Evolutionary conservation across 64 coral and sea anemone species (phyloP), one percentile per base, ranked within the genome.

Genomic region (Dendrophyllia cribrosa): DNA sequence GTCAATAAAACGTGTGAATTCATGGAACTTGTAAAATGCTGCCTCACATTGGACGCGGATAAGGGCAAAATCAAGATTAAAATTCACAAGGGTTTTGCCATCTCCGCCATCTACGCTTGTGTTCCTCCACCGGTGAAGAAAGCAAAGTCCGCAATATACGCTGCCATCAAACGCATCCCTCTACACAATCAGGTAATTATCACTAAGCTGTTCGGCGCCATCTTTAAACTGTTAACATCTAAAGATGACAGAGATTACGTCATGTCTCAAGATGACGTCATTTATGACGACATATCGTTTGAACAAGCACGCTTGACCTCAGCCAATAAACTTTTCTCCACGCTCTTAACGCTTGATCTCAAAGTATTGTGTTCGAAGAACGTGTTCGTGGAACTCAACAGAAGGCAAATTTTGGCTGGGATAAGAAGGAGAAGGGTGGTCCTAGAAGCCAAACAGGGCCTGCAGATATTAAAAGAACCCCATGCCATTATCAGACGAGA

Each of bases 401-500:
- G 24, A 61, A 56, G 34, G 2, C 12, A 87, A 55, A 34, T 74
- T 2, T 59, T 87, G 21, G 85, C 67, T 58, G 49, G 5, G 3
- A 19, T 75, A 15, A 59, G 43, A 48, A 91, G 55, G 47, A 23
- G 20, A 20, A 74, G 9, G 20, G 89, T 83, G 24, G 68, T 83
- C 6, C 51, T 91, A 5, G 89, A 91, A 5, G 66, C 56, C 0
- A 69, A 61, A 20, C 25, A 71, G 22, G 56, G 78, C 2, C 68
- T 91, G 44, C 51, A 91, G 71, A 56, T 72, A 16, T 25, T 91
- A 34, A 74, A 75, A 64, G 20, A 74, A 22, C 79, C 89, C 15
- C 64, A 56, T 22, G 70, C 55, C 52, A 20, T 83, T 58, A 74
- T 91, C 3, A 69, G 78, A 74, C 16, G 78, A 15, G 16, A 63